phyloP scores from a whole-genome alignment of 2,888 invertebrate species.

The Torymus aiolomorphi region DNA sequence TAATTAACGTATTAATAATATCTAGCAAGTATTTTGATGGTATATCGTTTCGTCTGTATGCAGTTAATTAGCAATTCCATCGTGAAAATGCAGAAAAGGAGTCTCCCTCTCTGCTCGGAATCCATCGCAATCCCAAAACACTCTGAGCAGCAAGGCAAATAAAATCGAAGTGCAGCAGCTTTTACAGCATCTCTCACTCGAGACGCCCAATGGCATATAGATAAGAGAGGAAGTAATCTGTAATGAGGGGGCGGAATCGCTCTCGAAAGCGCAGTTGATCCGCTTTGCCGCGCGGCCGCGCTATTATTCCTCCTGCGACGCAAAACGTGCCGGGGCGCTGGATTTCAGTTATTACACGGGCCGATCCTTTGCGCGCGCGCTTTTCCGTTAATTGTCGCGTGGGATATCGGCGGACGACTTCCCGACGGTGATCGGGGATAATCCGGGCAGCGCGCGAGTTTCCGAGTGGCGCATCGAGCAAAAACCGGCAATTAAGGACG shows the following conservation, averaged over 20 bases:
- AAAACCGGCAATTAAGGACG: too few species aligned
- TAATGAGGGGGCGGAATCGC: slow-evolving; percentile 42
- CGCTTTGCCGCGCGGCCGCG: not conserved
- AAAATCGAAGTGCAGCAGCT: slow-evolving; percentile 41
- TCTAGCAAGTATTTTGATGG: too few species aligned
- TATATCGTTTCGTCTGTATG: too few species aligned
- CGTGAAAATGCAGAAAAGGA: not conserved
- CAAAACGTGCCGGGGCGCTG: slow-evolving; percentile 51
- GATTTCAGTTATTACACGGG: slow-evolving; percentile 48
- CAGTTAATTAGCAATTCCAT: slow-evolving; percentile 11
- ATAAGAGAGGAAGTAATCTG: slow-evolving; percentile 17
- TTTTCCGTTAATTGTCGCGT: not conserved
- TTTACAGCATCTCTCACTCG: not conserved
- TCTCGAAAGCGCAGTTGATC: slow-evolving; percentile 41
- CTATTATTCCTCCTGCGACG: slow-evolving; percentile 28
- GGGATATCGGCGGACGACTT: too few species aligned
- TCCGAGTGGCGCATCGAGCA: too few species aligned
- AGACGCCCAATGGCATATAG: too few species aligned
- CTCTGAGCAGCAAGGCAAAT: slow-evolving; percentile 26
- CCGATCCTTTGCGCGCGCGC: not conserved
- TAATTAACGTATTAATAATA: too few species aligned
- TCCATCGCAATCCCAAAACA: not conserved
- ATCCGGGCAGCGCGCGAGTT: too few species aligned
- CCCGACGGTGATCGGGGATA: too few species aligned
- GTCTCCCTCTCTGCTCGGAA: not conserved